phyloP scores from a whole-genome alignment of 2,113 vertebrate genomes.

The Pelvicachromis taeniatus region DNA sequence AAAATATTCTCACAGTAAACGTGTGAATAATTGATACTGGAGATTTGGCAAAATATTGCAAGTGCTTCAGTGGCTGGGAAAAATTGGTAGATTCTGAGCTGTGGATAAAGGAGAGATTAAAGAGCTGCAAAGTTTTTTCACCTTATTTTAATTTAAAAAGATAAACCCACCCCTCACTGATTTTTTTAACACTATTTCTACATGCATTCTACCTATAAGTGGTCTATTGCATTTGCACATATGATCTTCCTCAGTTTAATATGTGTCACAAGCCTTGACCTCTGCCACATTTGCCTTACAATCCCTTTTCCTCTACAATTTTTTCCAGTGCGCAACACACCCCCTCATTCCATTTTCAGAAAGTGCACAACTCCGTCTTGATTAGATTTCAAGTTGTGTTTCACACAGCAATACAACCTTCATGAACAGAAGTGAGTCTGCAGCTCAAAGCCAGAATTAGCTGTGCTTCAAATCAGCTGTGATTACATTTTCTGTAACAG shows the following conservation, averaged over 20 bases:
- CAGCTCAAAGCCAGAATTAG: background rate
- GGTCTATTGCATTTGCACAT: background rate
- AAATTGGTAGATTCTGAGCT: background rate
- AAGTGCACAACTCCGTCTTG: background rate
- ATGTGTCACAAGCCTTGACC: conserved; percentile 32
- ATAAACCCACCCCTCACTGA: background rate
- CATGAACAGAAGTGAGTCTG: background rate
- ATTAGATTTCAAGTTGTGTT: background rate
- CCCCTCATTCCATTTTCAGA: background rate
- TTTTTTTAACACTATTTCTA: background rate
- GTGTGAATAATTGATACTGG: background rate
- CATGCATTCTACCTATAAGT: background rate
- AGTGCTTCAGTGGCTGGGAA: background rate
- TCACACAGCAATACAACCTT: background rate
- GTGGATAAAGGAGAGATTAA: background rate
- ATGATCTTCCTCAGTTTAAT: background rate
- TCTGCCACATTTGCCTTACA: background rate
- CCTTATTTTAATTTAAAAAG: background rate
- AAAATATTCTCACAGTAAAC: background rate
- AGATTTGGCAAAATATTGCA: background rate
- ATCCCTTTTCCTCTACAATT: background rate
- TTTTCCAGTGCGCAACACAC: background rate
- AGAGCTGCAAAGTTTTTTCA: background rate
- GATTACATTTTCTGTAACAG: background rate
- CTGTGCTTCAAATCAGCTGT: background rate